Evolutionary conservation across 2,888 invertebrate species (phyloP).

Genomic region (Nephrotoma flavescens): DNA sequence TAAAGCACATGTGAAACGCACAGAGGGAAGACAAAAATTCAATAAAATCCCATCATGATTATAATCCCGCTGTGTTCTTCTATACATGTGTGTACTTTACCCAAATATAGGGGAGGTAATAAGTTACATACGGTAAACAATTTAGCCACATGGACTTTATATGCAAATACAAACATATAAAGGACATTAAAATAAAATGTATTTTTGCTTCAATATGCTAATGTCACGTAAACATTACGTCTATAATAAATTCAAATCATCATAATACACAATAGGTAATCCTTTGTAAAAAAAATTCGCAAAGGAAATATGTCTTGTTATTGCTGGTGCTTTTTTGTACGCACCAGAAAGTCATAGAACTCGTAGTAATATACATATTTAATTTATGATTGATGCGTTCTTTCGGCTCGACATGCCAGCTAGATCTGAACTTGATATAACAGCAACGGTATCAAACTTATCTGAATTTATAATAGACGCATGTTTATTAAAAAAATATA

Average conservation of each 20-base stretch:
- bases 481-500: background rate
- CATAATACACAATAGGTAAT: background rate
- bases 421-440: background rate
- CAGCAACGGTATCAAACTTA: background rate
- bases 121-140: background rate
- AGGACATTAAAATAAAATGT: background rate
- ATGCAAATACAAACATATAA: background rate
- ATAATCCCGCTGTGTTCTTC: background rate
- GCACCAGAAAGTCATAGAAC: background rate
- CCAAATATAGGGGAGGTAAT: background rate
- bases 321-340: background rate
- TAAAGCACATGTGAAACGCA: background rate
- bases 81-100: background rate
- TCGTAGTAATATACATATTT: background rate
- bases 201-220: background rate
- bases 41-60: background rate
- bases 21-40: background rate
- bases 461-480: background rate
- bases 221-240: background rate
- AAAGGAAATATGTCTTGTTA: background rate
- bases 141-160: background rate
- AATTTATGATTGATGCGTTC: background rate
- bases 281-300: background rate
- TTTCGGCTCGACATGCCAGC: background rate
- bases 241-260: background rate